Evolutionary conservation across 30 jellyfish, hydroid and myxozoan species (phyloP), one percentile per base, ranked within the genome.

Genomic region (Clytia hemisphaerica): DNA sequence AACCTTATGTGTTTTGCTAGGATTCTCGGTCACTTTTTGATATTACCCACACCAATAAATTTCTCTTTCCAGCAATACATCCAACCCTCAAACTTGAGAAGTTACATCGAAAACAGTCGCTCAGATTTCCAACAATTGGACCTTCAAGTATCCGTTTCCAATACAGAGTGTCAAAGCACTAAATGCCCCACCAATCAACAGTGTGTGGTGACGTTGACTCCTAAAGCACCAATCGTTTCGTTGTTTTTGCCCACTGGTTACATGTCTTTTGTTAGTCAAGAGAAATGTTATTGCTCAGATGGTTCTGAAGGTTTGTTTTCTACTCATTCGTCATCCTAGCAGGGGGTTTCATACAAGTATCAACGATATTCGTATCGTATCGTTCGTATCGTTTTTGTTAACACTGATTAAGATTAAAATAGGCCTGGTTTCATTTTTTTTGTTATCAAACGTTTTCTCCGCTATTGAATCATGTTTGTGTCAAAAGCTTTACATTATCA

Each of bases 261-360:
- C 36, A 49, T 69, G 73, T 2, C n/a, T 69, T 69, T 69, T 45
- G 2, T 12, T 7, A 21, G 47, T 19, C 30, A 33, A 24, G 81
- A 69, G 28, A 69, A 69, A 34, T 69, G 81, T 53, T 69, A 69
- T 49, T 69, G 81, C n/a, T 22, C 9, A 0, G 81, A 69, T 49
- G 75, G 81, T 9, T 15, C 57, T 2, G 81, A 69, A 69, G 81
- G 81, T 69, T 29, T 35, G 16, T n/a, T n/a, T n/a, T n/a, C n/a
- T n/a, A n/a, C n/a, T n/a, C n/a, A n/a, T n/a, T n/a, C n/a, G n/a
- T n/a, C n/a, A n/a, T n/a, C n/a, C n/a, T n/a, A n/a, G n/a, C n/a
- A n/a, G n/a, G n/a, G n/a, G n/a, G n/a, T n/a, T n/a, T n/a, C n/a
- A n/a, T n/a, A n/a, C n/a, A n/a, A n/a, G n/a, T n/a, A n/a, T 65